Evolutionary conservation across 2,797 vertebrate genomes (phyloP).

Genomic region (Siniperca undulata): DNA sequence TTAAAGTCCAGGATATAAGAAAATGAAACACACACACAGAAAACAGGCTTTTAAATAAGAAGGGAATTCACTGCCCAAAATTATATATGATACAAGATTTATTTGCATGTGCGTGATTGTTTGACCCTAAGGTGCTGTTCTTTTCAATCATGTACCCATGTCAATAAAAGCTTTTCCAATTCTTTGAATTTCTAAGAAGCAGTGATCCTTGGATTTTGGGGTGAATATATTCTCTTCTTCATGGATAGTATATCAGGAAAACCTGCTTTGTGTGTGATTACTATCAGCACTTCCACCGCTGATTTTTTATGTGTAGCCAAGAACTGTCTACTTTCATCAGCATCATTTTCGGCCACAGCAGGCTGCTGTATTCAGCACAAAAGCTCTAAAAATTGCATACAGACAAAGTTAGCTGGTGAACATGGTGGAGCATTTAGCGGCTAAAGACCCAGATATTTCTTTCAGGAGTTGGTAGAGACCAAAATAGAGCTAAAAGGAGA

Average conservation of each 20-base stretch:
- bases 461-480: background rate
- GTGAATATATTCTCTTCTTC: background rate
- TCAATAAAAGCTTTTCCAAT: background rate
- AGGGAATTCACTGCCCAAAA: background rate
- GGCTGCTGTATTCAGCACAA: background rate
- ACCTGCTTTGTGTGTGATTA: background rate
- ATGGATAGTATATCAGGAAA: background rate
- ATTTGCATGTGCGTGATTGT: background rate
- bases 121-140: background rate
- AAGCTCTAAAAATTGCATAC: background rate
- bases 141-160: background rate
- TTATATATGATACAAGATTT: background rate
- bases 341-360: background rate
- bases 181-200: background rate
- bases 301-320: background rate
- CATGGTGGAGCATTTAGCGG: no score
- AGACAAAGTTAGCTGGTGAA: background rate
- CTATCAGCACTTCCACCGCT: background rate
- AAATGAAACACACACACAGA: background rate
- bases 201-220: background rate
- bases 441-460: background rate
- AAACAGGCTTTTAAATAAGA: background rate
- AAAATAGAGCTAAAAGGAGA: background rate
- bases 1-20: no score
- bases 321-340: background rate